A percentile compares a stretch with the other conserved stretches of the same genome.
These are phyloP conservation scores for Tricholaema leucomelas DNA, from an alignment of 2,113 vertebrate genomes.

Conservation along the genomic window DNA sequence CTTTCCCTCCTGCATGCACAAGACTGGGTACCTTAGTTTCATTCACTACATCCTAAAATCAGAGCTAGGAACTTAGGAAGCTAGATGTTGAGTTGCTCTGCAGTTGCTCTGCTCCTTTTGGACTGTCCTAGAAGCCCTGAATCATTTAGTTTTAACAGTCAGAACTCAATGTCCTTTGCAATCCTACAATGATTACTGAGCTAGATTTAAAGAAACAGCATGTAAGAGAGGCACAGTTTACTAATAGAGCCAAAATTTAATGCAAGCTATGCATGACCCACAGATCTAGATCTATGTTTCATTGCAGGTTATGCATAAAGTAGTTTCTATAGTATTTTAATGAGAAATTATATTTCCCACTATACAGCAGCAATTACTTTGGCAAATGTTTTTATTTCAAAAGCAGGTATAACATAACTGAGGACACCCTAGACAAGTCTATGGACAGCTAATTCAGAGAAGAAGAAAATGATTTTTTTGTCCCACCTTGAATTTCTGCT, in stretches of 20 bases:
- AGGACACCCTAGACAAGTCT: background rate
- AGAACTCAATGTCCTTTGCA: background rate
- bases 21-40: background rate
- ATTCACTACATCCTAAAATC: background rate
- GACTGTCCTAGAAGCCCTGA: background rate
- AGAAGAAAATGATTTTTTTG: background rate
- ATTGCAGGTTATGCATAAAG: background rate
- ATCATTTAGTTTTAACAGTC: background rate
- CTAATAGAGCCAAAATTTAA: background rate
- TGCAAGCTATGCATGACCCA: background rate
- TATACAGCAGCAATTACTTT: background rate
- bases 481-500: background rate
- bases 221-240: background rate
- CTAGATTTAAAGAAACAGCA: background rate
- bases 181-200: background rate
- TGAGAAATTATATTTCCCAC: background rate
- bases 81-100: fast-evolving
- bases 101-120: background rate
- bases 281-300: background rate
- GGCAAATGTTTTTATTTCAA: background rate
- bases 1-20: background rate
- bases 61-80: background rate
- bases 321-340: background rate
- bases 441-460: background rate
- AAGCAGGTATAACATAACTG: background rate